A percentile compares a stretch with the other conserved stretches of the same genome.
These are phyloP conservation scores for Microvelia longipes DNA, from an alignment of 1,140 invertebrate genomes.

Conservation along the genomic window DNA sequence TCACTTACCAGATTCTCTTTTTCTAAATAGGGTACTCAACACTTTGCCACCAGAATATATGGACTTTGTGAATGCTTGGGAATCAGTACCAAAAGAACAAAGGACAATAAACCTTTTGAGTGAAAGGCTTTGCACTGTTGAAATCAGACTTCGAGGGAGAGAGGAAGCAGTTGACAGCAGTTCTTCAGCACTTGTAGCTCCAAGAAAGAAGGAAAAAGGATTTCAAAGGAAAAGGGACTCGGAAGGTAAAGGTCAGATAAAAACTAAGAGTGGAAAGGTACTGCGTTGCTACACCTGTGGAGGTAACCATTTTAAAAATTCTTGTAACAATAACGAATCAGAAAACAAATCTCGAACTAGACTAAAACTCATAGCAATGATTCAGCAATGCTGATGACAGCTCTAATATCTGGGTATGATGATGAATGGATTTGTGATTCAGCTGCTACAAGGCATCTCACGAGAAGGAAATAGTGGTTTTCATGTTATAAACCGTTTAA, in stretches of 20 bases:
- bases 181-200: background rate
- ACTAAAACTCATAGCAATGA: too few species aligned
- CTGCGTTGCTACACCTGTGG: background rate
- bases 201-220: background rate
- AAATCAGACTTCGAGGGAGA: background rate
- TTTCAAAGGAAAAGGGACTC: background rate
- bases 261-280: background rate
- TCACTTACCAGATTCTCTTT: background rate
- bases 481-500: background rate
- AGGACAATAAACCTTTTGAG: background rate
- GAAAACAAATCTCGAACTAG: background rate
- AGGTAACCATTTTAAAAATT: background rate
- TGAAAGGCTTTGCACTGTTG: background rate
- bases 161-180: background rate
- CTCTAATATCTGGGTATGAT: background rate
- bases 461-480: background rate
- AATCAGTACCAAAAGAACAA: background rate
- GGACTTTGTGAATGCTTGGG: background rate
- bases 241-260: background rate
- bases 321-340: background rate
- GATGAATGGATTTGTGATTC: background rate
- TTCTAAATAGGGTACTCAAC: background rate
- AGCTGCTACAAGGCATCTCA: background rate
- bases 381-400: background rate
- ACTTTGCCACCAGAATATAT: background rate